phyloP scores from a whole-genome alignment of 2,797 vertebrate genomes.

The Babyrousa celebensis region DNA sequence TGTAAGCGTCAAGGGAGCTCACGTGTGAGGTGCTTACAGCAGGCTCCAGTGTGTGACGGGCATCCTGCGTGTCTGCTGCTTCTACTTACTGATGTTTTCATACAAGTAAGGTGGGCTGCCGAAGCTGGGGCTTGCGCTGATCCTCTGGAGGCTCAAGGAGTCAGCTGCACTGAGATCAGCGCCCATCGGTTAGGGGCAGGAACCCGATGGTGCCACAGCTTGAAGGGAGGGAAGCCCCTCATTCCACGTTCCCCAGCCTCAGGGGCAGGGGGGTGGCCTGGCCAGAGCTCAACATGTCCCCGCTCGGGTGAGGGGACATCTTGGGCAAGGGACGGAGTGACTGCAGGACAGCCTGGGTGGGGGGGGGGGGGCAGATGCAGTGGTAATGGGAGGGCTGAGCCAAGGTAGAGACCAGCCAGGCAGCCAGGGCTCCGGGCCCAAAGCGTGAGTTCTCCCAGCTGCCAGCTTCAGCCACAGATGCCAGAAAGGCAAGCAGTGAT shows the following conservation, averaged over 20 bases:
- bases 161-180: not conserved
- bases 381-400: not conserved
- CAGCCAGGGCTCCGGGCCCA: not conserved
- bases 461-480: not conserved
- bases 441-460: not conserved
- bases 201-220: not conserved
- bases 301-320: not conserved
- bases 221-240: not conserved
- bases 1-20: not conserved
- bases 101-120: not conserved
- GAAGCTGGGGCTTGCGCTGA: not conserved
- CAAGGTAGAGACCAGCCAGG: not conserved
- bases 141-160: not conserved
- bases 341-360: not conserved
- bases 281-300: fast-evolving
- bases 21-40: too few species aligned
- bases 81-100: not conserved
- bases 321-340: not conserved
- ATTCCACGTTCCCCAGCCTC: fast-evolving
- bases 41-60: not conserved
- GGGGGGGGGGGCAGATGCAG: not conserved
- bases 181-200: not conserved
- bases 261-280: not conserved
- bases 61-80: not conserved
- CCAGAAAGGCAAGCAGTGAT: not conserved